Percentiles rank a stretch among this genome's conserved stretches.
Evolutionary conservation across 2,113 vertebrate genomes (phyloP).

Genomic region (Uria aalge): DNA sequence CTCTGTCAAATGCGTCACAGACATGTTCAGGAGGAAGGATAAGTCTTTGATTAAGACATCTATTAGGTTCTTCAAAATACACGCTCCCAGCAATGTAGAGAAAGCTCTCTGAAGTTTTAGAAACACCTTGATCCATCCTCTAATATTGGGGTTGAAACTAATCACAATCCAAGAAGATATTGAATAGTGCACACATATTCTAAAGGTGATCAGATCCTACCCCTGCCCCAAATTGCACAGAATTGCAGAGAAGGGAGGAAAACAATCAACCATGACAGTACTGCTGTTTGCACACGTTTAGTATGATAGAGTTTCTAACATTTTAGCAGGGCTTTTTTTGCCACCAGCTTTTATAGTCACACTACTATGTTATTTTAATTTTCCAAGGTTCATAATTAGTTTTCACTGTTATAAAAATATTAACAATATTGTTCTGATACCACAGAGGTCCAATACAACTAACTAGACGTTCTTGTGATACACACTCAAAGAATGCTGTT

Average conservation of each 20-base stretch:
- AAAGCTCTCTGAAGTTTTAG: background rate
- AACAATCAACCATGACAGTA: background rate
- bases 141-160: background rate
- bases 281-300: background rate
- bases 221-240: background rate
- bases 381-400: background rate
- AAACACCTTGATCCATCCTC: background rate
- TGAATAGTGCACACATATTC: background rate
- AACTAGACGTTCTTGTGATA: background rate
- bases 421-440: background rate
- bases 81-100: background rate
- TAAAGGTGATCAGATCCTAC: background rate
- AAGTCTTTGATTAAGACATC: background rate
- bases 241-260: background rate
- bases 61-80: background rate
- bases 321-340: background rate
- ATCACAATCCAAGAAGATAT: background rate
- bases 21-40: background rate
- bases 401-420: background rate
- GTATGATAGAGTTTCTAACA: background rate
- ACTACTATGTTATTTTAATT: background rate
- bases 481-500: background rate
- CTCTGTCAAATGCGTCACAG: background rate
- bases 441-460: background rate
- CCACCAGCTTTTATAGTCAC: background rate